Percentiles rank a stretch among this genome's conserved stretches.
Conservation (phyloP, 2,888 invertebrate species). For the Rapana venosa region DNA sequence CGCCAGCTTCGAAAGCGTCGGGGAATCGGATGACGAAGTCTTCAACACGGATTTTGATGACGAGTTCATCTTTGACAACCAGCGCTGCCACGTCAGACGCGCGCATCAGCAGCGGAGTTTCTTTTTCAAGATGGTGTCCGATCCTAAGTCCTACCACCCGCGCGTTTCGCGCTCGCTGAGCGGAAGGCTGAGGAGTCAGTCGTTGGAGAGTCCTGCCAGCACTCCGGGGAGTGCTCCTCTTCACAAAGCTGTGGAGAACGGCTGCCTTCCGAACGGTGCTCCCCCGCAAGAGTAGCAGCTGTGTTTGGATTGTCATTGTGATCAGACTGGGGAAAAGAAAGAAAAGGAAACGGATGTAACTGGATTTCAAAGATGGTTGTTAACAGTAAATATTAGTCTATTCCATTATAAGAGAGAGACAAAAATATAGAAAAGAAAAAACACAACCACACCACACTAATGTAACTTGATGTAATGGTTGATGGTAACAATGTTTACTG, state of each 20-base stretch:
- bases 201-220: slow-evolving; percentile 40
- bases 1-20: slow-evolving; percentile 40
- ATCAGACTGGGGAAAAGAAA: too few species aligned
- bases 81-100: slow-evolving; percentile 62
- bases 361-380: too few species aligned
- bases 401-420: too few species aligned
- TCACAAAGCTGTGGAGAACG: slow-evolving; percentile 24
- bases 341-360: too few species aligned
- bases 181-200: slow-evolving; percentile 51
- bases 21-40: slow-evolving; percentile 58
- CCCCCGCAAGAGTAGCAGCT: background rate
- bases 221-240: background rate
- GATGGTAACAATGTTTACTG: too few species aligned
- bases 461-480: too few species aligned
- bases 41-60: slow-evolving; percentile 67
- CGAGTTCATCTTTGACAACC: slow-evolving; percentile 68
- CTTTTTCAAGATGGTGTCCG: slow-evolving; percentile 78
- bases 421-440: too few species aligned
- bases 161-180: slow-evolving; percentile 76
- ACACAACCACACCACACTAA: too few species aligned
- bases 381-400: too few species aligned
- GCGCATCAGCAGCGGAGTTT: slow-evolving; percentile 71
- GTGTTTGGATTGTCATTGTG: too few species aligned
- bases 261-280: slow-evolving; percentile 17
- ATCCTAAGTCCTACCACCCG: slow-evolving; percentile 77